Percentiles rank a stretch among this genome's conserved stretches.
phyloP scores from a whole-genome alignment of 1,140 invertebrate species.

The Dreissena rostriformis region DNA sequence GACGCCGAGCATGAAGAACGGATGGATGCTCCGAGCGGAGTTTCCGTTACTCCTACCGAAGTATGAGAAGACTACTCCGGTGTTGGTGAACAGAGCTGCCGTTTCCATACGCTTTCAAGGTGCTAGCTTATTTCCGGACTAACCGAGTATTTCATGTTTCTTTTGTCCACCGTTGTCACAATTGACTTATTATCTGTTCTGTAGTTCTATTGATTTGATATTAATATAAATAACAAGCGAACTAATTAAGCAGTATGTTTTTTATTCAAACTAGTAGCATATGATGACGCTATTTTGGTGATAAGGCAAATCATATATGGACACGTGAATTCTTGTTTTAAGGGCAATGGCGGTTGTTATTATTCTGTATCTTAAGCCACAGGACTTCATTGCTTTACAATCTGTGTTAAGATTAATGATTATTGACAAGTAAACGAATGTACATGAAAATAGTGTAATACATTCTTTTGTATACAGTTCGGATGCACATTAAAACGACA shows the following conservation, averaged over 20 bases:
- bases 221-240: not conserved
- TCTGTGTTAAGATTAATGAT: too few relatives aligned
- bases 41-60: conserved; percentile 41
- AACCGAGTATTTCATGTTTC: not conserved
- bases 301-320: too few relatives aligned
- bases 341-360: too few relatives aligned
- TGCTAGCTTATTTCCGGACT: not conserved
- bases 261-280: too few relatives aligned
- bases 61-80: conserved; percentile 35
- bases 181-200: not conserved
- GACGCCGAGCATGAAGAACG: conserved; percentile 21
- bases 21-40: conserved; percentile 35
- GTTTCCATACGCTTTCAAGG: conserved; percentile 34
- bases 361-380: too few relatives aligned
- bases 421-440: too few relatives aligned
- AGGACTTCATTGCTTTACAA: too few relatives aligned
- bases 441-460: too few relatives aligned
- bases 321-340: too few relatives aligned
- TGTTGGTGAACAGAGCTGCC: conserved; percentile 37
- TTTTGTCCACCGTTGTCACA: not conserved
- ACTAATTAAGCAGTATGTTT: too few relatives aligned
- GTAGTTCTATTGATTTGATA: not conserved
- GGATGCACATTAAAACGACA: not conserved
- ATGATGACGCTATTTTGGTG: too few relatives aligned
- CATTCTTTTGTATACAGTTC: too few relatives aligned